Conservation (phyloP, 2,888 invertebrate species). For the Lasius platythorax region DNA sequence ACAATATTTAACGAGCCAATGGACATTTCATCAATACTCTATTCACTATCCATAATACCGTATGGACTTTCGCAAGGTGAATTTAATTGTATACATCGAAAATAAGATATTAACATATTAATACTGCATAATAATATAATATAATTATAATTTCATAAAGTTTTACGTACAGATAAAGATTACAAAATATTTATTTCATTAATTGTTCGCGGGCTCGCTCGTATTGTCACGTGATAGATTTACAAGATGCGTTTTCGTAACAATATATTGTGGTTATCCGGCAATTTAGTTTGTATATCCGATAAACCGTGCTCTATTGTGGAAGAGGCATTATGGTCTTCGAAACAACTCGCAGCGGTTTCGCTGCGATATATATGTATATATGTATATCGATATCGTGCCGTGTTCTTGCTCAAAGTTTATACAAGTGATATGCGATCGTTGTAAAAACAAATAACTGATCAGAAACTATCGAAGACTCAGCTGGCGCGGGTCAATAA, state of each 20-base stretch:
- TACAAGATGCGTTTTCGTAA: constrained; percentile 1
- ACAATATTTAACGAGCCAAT: constrained; percentile 2
- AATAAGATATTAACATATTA: not conserved
- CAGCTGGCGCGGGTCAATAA: constrained; percentile 18
- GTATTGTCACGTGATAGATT: constrained; percentile 7
- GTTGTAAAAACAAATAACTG: constrained; percentile 33
- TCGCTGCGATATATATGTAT: not conserved
- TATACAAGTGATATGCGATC: not conserved
- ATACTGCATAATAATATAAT: not conserved
- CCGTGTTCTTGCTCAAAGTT: constrained; percentile 1
- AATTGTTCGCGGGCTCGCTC: constrained; percentile 12
- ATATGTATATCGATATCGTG: constrained; percentile 15
- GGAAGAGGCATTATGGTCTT: constrained; percentile 42
- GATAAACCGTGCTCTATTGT: constrained; percentile 26
- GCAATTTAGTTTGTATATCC: constrained; percentile 30
- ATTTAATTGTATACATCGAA: not conserved
- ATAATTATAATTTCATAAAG: not conserved
- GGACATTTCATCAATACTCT: not conserved
- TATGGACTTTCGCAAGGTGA: not conserved
- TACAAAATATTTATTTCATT: not conserved
- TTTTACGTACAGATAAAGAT: not conserved
- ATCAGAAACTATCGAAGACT: constrained; percentile 14
- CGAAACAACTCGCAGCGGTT: constrained; percentile 1
- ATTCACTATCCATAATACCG: not conserved
- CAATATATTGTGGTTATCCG: constrained; percentile 21